phyloP scores from a whole-genome alignment of 2,797 vertebrate genomes.

The Pangasius macronema region DNA sequence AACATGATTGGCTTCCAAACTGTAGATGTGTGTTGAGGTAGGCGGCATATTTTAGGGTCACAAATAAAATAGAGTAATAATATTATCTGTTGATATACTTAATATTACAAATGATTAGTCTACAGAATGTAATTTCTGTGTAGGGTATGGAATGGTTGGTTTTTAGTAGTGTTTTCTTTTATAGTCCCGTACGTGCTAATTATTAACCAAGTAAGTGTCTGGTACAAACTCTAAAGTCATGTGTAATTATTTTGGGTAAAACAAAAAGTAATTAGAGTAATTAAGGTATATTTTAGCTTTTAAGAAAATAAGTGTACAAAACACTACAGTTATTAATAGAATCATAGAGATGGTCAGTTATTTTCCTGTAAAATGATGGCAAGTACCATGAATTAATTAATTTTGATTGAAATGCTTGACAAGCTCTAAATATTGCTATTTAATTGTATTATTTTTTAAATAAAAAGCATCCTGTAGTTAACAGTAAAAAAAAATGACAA shows the following conservation, averaged over 20 bases:
- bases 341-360: background rate
- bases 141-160: background rate
- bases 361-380: background rate
- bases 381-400: background rate
- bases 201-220: background rate
- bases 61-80: background rate
- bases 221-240: background rate
- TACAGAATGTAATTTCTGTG: background rate
- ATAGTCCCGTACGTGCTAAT: background rate
- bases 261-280: background rate
- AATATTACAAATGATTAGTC: background rate
- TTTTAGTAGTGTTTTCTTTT: background rate
- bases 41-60: background rate
- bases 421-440: background rate
- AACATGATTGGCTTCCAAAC: background rate
- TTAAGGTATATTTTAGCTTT: background rate
- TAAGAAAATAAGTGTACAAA: background rate
- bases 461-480: background rate
- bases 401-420: background rate
- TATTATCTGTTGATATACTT: background rate
- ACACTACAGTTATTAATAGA: background rate
- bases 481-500: background rate
- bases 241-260: background rate
- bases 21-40: background rate
- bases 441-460: background rate